A percentile compares a stretch with the other conserved stretches of the same genome.
phyloP scores from a whole-genome alignment of 2,113 vertebrate species.

The Spheniscus mendiculus region DNA sequence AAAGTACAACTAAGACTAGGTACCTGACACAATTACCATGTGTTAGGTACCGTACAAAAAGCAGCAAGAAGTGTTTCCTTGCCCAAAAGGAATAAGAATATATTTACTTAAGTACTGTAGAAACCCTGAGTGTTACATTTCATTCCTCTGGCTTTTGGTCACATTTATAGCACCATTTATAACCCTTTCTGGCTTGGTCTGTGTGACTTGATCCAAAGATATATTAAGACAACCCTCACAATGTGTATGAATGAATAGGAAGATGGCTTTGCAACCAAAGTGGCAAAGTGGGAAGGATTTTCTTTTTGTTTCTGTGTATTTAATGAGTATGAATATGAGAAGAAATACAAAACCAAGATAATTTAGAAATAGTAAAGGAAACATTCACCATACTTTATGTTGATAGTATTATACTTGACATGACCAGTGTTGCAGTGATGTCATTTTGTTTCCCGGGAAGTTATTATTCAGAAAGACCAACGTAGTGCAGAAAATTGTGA shows the following conservation, averaged over 20 bases:
- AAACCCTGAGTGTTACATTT: background rate
- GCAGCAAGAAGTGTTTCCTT: background rate
- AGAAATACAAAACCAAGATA: background rate
- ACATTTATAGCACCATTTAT: background rate
- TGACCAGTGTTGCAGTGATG: background rate
- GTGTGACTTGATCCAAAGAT: background rate
- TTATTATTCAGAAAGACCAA: background rate
- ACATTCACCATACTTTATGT: background rate
- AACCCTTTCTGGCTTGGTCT: background rate
- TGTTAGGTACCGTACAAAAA: background rate
- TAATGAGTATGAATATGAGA: background rate
- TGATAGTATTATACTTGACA: background rate
- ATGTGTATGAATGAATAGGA: background rate
- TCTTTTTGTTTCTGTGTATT: background rate
- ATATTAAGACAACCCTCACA: background rate
- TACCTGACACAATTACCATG: background rate
- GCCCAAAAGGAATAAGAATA: background rate
- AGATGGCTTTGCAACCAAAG: background rate
- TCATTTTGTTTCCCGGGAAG: background rate
- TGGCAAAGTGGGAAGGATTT: background rate
- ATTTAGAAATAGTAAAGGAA: background rate
- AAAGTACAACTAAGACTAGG: background rate
- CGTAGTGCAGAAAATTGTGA: background rate
- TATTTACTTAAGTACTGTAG: background rate
- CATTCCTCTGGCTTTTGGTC: background rate